phyloP scores from a whole-genome alignment of 2,797 vertebrate genomes.

The Brotula barbata region DNA sequence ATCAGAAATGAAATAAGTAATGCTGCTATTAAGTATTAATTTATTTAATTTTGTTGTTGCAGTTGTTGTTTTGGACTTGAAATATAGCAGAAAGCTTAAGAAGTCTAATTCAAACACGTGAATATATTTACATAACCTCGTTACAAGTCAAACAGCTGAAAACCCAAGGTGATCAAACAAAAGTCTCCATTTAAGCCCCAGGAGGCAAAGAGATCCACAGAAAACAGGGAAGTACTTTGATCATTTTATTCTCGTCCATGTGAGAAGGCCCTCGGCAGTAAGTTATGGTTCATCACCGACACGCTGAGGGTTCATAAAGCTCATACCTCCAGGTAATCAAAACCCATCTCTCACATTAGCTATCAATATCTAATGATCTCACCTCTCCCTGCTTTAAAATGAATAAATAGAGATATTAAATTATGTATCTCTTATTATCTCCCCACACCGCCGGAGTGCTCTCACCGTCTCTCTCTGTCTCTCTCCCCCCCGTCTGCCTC shows the following conservation, averaged over 20 bases:
- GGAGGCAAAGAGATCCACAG: conserved; percentile 29
- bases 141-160: conserved; percentile 27
- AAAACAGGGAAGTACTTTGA: conserved; percentile 12
- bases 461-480: conserved; percentile 1
- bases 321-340: conserved; percentile 38
- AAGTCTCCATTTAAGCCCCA: conserved; percentile 29
- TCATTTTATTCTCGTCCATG: conserved; percentile 19
- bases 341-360: conserved; percentile 37
- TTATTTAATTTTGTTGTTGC: too few relatives aligned
- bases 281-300: not conserved
- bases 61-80: too few relatives aligned
- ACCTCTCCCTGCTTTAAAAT: conserved; percentile 39
- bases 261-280: conserved; percentile 4
- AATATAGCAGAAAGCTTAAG: too few relatives aligned
- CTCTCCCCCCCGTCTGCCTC: not conserved
- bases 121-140: too few relatives aligned
- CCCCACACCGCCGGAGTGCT: conserved; percentile 20
- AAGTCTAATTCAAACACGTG: too few relatives aligned
- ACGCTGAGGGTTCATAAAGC: conserved; percentile 12
- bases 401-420: conserved; percentile 65
- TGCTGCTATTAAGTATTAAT: too few relatives aligned
- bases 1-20: too few relatives aligned
- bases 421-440: conserved; percentile 58
- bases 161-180: conserved; percentile 15
- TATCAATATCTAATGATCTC: conserved; percentile 52